A percentile compares a stretch with the other conserved stretches of the same genome.
phyloP scores from a whole-genome alignment of 2,797 vertebrate species.

The Fistularia commersonii region DNA sequence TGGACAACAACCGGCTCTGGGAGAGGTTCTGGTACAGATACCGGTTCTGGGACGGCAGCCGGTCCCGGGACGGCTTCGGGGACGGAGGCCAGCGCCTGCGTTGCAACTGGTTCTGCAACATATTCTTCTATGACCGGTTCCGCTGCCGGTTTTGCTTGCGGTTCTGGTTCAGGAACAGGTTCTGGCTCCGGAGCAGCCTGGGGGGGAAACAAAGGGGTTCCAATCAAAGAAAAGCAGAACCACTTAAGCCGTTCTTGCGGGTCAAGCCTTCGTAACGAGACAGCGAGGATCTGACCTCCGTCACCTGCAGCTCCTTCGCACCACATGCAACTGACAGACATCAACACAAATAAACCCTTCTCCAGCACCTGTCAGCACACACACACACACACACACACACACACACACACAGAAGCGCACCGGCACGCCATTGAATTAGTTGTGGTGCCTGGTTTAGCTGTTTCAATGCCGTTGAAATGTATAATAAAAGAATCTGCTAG shows the following conservation, averaged over 20 bases:
- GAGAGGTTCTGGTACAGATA: slow-evolving; percentile 2
- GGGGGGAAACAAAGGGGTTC: slow-evolving; percentile 5
- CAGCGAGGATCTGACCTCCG: slow-evolving; percentile 6
- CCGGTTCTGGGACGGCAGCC: not conserved
- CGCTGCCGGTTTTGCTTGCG: slow-evolving; percentile 5
- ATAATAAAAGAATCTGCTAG: too few species aligned
- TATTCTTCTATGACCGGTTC: not conserved
- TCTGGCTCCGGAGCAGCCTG: not conserved
- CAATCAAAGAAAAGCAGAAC: not conserved
- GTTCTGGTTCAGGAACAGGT: not conserved
- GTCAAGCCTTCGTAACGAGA: too few species aligned
- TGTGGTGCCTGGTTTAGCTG: too few species aligned
- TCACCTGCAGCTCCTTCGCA: slow-evolving; percentile 23
- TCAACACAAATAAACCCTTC: not conserved
- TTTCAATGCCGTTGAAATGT: too few species aligned
- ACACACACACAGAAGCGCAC: not conserved
- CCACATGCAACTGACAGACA: slow-evolving; percentile 1
- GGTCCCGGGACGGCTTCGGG: slow-evolving; percentile 3
- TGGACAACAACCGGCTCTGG: slow-evolving; percentile 6
- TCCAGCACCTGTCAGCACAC: not conserved
- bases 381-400: slow-evolving; percentile 1
- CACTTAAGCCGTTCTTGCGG: too few species aligned
- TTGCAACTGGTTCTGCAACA: slow-evolving; percentile 10
- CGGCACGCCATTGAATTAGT: not conserved
- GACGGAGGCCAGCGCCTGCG: not conserved